These are phyloP conservation scores for Mystacides longicornis DNA, from an alignment of 2,888 invertebrate genomes.

Conservation along the genomic window DNA sequence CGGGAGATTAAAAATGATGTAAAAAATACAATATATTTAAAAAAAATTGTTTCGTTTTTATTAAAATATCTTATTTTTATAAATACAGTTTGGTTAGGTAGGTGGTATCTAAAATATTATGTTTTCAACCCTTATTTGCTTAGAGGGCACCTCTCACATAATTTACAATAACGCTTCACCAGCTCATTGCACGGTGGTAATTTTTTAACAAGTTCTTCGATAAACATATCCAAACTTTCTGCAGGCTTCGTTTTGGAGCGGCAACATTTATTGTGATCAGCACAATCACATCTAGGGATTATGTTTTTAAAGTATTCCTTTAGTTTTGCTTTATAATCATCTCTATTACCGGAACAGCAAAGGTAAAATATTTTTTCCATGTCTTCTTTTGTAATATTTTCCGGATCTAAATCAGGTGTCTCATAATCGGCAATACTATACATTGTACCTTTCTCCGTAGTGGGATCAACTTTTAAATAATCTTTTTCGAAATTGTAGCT, in stretches of 20 bases:
- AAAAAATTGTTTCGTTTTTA: too few species aligned
- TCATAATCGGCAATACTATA: neutral
- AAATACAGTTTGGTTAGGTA: too few species aligned
- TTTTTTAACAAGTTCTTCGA: neutral
- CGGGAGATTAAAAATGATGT: too few species aligned
- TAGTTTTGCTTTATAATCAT: constrained; percentile 4
- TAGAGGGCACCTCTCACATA: neutral
- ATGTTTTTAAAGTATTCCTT: constrained; percentile 2
- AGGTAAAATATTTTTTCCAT: neutral
- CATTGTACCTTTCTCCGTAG: neutral
- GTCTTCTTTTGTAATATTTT: neutral
- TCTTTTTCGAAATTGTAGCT: neutral
- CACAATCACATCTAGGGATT: constrained; percentile 10
- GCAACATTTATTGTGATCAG: neutral
- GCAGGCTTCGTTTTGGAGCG: neutral
- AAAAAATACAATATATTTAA: too few species aligned
- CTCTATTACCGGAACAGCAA: neutral
- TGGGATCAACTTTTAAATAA: neutral
- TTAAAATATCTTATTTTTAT: too few species aligned
- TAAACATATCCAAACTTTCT: neutral
- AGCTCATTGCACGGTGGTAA: neutral
- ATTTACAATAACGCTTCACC: neutral
- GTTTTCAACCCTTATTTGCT: neutral
- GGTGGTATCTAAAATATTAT: too few species aligned
- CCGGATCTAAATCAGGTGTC: neutral